Conservation (phyloP, 2,797 vertebrate genomes). For the Channallabes apus region DNA sequence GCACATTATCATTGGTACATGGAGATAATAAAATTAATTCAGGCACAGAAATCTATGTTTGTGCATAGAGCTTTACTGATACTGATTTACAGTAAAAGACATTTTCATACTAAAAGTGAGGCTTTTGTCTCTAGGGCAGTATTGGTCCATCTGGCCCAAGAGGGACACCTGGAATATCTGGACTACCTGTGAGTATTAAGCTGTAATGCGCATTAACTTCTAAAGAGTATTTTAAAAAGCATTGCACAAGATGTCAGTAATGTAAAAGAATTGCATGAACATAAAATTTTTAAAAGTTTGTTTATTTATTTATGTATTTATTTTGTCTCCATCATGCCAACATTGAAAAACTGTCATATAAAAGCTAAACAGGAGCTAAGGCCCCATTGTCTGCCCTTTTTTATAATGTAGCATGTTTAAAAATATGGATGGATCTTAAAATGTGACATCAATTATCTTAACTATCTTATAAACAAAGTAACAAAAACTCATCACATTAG, state of each 20-base stretch:
- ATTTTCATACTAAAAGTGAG: not conserved
- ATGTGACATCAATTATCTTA: not conserved
- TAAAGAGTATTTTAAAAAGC: not conserved
- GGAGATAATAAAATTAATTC: not conserved
- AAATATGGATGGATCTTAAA: not conserved
- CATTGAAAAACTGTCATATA: not conserved
- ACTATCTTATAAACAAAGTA: constrained; percentile 24
- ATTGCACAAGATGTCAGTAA: not conserved
- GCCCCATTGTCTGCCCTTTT: not conserved
- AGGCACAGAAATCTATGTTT: not conserved
- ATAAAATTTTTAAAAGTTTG: not conserved
- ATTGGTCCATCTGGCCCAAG: constrained; percentile 69
- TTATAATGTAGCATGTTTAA: not conserved
- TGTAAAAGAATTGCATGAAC: not conserved
- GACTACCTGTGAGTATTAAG: constrained; percentile 73
- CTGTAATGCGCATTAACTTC: not conserved
- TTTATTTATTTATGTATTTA: not conserved
- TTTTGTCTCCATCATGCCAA: not conserved
- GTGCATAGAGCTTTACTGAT: not conserved
- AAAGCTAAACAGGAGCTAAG: not conserved
- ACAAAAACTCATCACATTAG: constrained; percentile 27
- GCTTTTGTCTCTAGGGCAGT: constrained; percentile 71
- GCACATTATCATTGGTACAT: not conserved
- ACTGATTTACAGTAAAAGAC: not conserved
- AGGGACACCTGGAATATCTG: constrained; percentile 75